Base-by-base conservation (phyloP, 2,888 invertebrate genomes). In the Stramonita haemastoma region DNA sequence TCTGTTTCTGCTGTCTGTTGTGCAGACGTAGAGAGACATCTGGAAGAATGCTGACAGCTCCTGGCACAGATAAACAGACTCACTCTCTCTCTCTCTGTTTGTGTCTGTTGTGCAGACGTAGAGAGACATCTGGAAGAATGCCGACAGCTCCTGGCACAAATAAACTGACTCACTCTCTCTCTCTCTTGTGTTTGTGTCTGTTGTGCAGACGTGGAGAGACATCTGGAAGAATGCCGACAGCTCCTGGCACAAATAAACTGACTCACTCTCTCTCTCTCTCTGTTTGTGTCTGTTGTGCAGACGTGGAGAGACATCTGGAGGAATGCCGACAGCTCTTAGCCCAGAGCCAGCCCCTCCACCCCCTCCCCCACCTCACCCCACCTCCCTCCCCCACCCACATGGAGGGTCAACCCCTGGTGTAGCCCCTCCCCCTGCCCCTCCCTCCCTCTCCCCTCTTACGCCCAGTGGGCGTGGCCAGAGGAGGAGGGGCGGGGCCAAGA, bases 321-420 rank as follows among this genome's bases (percentile, higher is more conserved):
- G 90, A 90, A 34, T 90, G 90, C 36, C 90, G 90, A 77, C 86
- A 83, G 11, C 66, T 89, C 34, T 46, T 91, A 26, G 83, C 89
- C 5, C 88, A 89, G 81, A 84, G 36, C 32, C 90, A 87, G 66
- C 86, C 77, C 56, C 70, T 89, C 56, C 32, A 87, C 87, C 70
- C 73, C 29, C 83, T 81, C 17, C 89, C 36, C 83, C 19, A 70
- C 46, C 29, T 56, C 87, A 32, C 56, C 46, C 79, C 79, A 87
- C 79, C 19, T 81, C 29, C 79, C 34, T 34, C 34, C 83, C 56
- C 46, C 46, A n/a, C 22, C 83, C 46, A 15, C 66, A 17, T 17
- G 66, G 6, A 66, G 17, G 66, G 66, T 66, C 66, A 46, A 46
- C 46, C 46, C 4, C 46, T 46, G 46, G 73, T 4, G 73, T 5